A percentile compares a stretch with the other conserved stretches of the same genome.
Conservation (phyloP, 1,140 invertebrate genomes). For the Homalodisca vitripennis region DNA sequence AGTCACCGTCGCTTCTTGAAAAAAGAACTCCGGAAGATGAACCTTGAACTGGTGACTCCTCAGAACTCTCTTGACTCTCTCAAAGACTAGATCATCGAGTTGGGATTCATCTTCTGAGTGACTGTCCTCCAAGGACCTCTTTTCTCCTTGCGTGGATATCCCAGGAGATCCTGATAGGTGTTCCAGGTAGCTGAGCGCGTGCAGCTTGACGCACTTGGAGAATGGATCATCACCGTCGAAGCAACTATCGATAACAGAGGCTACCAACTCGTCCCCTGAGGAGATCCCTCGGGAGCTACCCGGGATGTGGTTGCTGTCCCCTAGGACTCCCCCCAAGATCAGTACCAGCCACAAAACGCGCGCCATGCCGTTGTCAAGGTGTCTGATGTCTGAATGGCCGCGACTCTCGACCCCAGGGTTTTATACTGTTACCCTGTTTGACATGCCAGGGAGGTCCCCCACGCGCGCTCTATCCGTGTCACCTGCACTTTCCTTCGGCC, state of each 20-base stretch:
- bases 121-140: background rate
- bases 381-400: conserved; percentile 13
- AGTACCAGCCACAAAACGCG: background rate
- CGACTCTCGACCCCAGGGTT: conserved; percentile 3
- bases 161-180: conserved; percentile 11
- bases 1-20: conserved; percentile 48
- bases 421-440: conserved; percentile 7
- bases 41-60: conserved; percentile 68
- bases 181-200: conserved; percentile 70
- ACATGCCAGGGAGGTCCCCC: background rate
- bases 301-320: conserved; percentile 19
- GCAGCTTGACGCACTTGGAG: background rate
- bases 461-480: background rate
- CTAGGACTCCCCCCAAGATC: background rate
- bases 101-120: conserved; percentile 48
- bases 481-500: no score
- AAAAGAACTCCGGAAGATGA: conserved; percentile 56
- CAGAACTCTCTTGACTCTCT: conserved; percentile 65
- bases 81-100: conserved; percentile 70
- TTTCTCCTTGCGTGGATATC: no score
- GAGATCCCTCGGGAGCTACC: conserved; percentile 36
- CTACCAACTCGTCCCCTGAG: conserved; percentile 63
- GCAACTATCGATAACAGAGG: conserved; percentile 69
- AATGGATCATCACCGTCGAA: conserved; percentile 53
- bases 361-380: background rate